Conservation (phyloP, 2,797 vertebrate genomes). For the Protonibea diacanthus region DNA sequence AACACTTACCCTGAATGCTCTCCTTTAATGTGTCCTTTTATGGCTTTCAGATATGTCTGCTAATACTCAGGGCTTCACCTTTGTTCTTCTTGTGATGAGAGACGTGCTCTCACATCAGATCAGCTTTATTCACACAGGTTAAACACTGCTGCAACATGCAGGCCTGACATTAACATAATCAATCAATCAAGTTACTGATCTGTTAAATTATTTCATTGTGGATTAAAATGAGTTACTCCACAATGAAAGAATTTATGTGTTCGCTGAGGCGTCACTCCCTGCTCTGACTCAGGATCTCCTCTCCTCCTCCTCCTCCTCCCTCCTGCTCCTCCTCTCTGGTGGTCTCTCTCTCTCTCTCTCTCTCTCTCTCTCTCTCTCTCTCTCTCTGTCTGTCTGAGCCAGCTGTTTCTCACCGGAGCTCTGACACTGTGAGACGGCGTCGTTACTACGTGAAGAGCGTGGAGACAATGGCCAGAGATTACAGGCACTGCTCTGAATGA, state of each 20-base stretch:
- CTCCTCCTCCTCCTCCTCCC: conserved; percentile 26
- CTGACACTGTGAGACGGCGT: conserved; percentile 7
- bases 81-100: conserved; percentile 20
- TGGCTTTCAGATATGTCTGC: conserved; percentile 2
- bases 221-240: not conserved
- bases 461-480: conserved; percentile 49
- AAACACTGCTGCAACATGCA: too few relatives aligned
- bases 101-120: not conserved
- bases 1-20: conserved; percentile 6
- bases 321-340: conserved; percentile 14
- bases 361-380: conserved; percentile 42
- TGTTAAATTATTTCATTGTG: not conserved
- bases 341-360: conserved; percentile 27
- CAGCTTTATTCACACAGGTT: not conserved
- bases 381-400: conserved; percentile 55
- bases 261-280: not conserved
- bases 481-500: conserved; percentile 52
- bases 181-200: conserved; percentile 2
- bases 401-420: conserved; percentile 59
- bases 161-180: not conserved
- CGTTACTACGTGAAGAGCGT: not conserved
- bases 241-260: too few relatives aligned
- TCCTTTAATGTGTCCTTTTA: conserved; percentile 28
- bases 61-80: conserved; percentile 14
- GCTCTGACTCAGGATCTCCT: conserved; percentile 46